Evolutionary conservation across 2,888 invertebrate species (phyloP).

Genomic region (Nowickia ferox): DNA sequence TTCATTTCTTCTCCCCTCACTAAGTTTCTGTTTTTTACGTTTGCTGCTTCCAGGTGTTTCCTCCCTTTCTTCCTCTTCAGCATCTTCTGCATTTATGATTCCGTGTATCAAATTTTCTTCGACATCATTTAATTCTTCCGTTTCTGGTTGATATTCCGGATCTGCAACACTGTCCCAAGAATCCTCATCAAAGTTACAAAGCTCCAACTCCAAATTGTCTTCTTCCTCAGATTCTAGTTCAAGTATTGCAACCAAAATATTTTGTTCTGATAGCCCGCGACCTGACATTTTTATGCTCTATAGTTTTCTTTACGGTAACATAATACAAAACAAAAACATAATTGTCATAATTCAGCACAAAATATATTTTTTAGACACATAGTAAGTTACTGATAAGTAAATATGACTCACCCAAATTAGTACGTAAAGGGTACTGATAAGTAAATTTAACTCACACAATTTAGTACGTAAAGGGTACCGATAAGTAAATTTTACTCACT

Average conservation of each 20-base stretch:
- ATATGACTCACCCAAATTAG: background rate
- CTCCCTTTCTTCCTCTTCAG: no score
- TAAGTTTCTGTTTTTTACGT: no score
- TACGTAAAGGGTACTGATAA: background rate
- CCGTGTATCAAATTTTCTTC: no score
- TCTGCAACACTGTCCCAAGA: constrained; percentile 26
- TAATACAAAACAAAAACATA: constrained; percentile 1
- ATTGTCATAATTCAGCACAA: background rate
- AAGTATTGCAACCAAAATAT: constrained; percentile 17
- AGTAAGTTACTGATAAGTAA: constrained; percentile 2
- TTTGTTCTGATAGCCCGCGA: constrained; percentile 21
- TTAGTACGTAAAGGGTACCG: background rate
- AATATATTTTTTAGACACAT: constrained; percentile 11
- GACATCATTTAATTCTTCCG: background rate
- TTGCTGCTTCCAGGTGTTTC: no score
- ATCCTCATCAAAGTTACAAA: constrained; percentile 26
- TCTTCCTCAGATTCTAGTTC: constrained; percentile 39
- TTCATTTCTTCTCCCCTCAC: no score
- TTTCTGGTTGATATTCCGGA: constrained; percentile 30
- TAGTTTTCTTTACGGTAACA: constrained; percentile 12
- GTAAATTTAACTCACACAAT: constrained; percentile 9
- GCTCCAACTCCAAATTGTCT: constrained; percentile 39
- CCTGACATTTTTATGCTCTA: constrained; percentile 8
- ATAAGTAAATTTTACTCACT: constrained; percentile 25
- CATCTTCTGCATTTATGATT: no score